Conservation (phyloP, 2,797 vertebrate genomes). For the Gastrophryne carolinensis region DNA sequence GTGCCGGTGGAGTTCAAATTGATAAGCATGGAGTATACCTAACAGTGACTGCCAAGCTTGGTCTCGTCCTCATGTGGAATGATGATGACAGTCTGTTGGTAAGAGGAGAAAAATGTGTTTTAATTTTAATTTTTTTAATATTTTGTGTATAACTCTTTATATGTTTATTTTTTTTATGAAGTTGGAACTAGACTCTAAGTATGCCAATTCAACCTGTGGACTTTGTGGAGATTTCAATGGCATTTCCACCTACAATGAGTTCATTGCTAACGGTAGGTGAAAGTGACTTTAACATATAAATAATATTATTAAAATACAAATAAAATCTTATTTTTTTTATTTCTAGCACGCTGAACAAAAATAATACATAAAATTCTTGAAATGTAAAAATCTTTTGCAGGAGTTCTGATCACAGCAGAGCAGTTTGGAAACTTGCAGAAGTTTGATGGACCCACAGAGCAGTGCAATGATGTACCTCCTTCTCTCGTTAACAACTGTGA, state of each 20-base stretch:
- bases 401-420: constrained; percentile 61
- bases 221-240: constrained; percentile 85
- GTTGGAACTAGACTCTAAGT: constrained; percentile 82
- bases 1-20: constrained; percentile 44
- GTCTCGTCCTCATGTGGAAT: constrained; percentile 50
- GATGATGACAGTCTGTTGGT: constrained; percentile 50
- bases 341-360: too few species aligned
- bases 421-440: constrained; percentile 70
- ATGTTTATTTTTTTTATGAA: constrained; percentile 53
- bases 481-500: constrained; percentile 1
- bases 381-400: constrained; percentile 65
- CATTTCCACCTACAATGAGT: constrained; percentile 68
- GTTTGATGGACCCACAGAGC: constrained; percentile 80
- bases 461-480: constrained; percentile 68
- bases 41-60: constrained; percentile 39
- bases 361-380: too few species aligned
- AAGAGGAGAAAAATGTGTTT: background rate
- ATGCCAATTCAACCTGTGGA: constrained; percentile 78
- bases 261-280: constrained; percentile 74
- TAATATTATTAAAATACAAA: too few species aligned
- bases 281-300: too few species aligned
- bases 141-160: background rate
- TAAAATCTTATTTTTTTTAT: too few species aligned
- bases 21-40: constrained; percentile 44
- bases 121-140: background rate